A percentile compares a stretch with the other conserved stretches of the same genome.
These are phyloP conservation scores for Heliconius aoede DNA, from an alignment of 2,888 invertebrate genomes.

Conservation along the genomic window DNA sequence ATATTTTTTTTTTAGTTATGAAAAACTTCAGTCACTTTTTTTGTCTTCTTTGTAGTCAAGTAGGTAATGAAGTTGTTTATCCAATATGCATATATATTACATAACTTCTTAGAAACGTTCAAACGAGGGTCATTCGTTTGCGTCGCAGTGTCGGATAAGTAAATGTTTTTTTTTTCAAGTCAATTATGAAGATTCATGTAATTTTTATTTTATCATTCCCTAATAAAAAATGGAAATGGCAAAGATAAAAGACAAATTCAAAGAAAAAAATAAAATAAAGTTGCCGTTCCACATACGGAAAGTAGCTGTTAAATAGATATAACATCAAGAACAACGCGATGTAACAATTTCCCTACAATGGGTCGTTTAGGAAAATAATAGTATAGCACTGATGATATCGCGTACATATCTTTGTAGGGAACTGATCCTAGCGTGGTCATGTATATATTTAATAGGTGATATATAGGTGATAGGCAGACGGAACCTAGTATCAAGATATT, in stretches of 20 bases:
- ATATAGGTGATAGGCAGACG: too few species aligned
- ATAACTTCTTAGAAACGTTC: too few species aligned
- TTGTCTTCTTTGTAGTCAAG: not conserved
- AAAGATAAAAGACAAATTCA: not conserved
- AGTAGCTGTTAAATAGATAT: not conserved
- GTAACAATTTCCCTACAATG: slow-evolving; percentile 39
- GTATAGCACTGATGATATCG: slow-evolving; percentile 33
- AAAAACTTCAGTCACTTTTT: not conserved
- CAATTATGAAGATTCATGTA: not conserved
- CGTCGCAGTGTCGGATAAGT: not conserved
- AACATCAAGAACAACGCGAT: not conserved
- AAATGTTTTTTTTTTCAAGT: not conserved
- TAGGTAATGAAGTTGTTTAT: not conserved
- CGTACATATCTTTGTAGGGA: slow-evolving; percentile 40
- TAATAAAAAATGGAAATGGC: too few species aligned
- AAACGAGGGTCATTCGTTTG: too few species aligned
- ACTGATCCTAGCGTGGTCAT: slow-evolving; percentile 34
- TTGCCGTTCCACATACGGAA: not conserved
- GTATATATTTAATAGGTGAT: not conserved
- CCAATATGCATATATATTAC: not conserved
- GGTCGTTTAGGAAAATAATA: slow-evolving; percentile 39
- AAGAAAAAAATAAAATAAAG: not conserved
- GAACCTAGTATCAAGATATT: not conserved
- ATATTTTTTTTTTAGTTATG: not conserved
- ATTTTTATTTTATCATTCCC: too few species aligned